Evolutionary conservation across 2,888 invertebrate species (phyloP).

Genomic region (Magallana nippona): DNA sequence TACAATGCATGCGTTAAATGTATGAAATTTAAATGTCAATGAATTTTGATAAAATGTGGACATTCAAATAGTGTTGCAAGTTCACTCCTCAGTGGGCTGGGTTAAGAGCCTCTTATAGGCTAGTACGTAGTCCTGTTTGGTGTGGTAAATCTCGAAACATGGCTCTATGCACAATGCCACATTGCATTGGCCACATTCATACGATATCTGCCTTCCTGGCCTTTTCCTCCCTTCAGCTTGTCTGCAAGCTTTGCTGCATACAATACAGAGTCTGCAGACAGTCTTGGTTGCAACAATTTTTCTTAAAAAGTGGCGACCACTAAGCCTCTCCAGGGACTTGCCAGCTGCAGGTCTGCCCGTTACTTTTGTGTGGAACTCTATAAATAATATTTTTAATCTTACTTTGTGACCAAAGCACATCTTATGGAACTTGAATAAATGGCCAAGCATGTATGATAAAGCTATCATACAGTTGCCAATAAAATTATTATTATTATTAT

Average conservation of each 20-base stretch:
- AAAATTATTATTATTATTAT: too few species aligned
- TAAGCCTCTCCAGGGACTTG: neutral
- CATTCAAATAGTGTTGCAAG: neutral
- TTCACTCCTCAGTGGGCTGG: neutral
- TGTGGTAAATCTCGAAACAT: slow-evolving; percentile 42
- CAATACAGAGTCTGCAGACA: neutral
- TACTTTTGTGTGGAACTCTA: neutral
- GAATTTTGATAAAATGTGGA: too few species aligned
- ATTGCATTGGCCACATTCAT: slow-evolving; percentile 38
- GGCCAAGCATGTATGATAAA: too few species aligned
- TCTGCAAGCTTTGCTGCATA: neutral
- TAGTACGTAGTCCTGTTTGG: slow-evolving; percentile 4
- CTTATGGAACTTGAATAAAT: too few species aligned
- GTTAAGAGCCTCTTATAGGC: slow-evolving; percentile 10
- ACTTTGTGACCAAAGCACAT: too few species aligned
- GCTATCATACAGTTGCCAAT: too few species aligned
- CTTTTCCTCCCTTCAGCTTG: neutral
- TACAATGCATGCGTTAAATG: too few species aligned
- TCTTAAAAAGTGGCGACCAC: neutral
- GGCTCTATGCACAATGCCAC: slow-evolving; percentile 41
- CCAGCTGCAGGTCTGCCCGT: neutral
- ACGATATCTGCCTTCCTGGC: slow-evolving; percentile 1
- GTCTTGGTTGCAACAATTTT: neutral
- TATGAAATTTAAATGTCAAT: neutral
- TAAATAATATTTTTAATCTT: neutral